Conservation (phyloP, 2,888 invertebrate genomes). For the Mystacides longicornis region DNA sequence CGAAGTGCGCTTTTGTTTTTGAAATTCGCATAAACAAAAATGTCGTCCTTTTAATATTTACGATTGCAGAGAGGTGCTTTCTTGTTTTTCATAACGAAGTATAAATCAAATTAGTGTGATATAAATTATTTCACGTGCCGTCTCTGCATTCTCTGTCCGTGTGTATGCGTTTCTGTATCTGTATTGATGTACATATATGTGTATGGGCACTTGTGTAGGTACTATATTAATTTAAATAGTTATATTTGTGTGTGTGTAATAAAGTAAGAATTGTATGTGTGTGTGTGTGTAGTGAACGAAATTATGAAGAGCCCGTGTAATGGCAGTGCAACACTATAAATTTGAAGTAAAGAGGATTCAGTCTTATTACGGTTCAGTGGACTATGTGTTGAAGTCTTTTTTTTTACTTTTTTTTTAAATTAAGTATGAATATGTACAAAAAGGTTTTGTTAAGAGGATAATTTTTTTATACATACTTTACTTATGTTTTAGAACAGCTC, state of each 20-base stretch:
- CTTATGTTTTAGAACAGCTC: no score
- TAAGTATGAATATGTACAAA: no score
- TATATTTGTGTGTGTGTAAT: background rate
- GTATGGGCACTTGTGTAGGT: background rate
- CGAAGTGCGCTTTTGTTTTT: no score
- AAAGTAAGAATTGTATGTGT: background rate
- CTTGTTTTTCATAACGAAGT: constrained; percentile 1
- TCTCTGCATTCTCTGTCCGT: background rate
- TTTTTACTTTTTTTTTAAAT: no score
- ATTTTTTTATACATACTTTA: no score
- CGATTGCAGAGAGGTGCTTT: background rate
- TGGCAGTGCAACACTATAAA: constrained; percentile 23
- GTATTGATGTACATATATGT: background rate
- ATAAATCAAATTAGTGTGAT: background rate
- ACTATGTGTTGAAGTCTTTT: no score
- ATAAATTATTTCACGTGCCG: background rate
- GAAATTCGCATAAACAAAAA: background rate
- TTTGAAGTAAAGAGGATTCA: constrained; percentile 20
- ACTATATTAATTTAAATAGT: background rate
- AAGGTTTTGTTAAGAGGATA: no score
- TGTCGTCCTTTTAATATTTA: background rate
- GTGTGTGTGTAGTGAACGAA: background rate
- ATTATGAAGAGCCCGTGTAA: constrained; percentile 19
- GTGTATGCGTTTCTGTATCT: background rate
- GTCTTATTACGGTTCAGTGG: no score